phyloP scores from a whole-genome alignment of 1,140 invertebrate genomes.

The Musca vetustissima region DNA sequence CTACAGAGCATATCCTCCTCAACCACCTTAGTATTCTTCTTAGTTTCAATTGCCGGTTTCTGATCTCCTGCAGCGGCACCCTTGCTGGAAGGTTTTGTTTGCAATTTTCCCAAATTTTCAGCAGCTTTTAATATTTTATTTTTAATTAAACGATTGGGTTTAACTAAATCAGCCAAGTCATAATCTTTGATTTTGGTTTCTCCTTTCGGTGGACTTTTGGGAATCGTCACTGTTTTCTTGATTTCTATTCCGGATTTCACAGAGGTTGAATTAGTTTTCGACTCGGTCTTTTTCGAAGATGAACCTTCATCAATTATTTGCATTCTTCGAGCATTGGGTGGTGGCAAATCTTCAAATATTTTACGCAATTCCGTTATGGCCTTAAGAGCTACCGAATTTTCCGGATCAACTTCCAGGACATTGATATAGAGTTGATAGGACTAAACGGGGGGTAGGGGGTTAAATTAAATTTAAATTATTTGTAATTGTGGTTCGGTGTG shows the following conservation, averaged over 20 bases:
- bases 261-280: neutral
- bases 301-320: constrained; percentile 15
- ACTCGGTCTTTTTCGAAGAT: neutral
- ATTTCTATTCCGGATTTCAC: neutral
- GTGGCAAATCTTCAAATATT: constrained; percentile 41
- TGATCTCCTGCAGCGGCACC: too few relatives aligned
- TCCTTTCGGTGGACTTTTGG: neutral
- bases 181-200: constrained; percentile 35
- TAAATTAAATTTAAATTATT: neutral
- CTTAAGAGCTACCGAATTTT: constrained; percentile 54
- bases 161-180: constrained; percentile 47
- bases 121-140: constrained; percentile 44
- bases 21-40: too few relatives aligned
- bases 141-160: constrained; percentile 49
- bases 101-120: constrained; percentile 32
- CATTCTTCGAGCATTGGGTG: constrained; percentile 8
- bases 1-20: too few relatives aligned
- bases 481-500: neutral
- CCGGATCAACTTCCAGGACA: constrained; percentile 53
- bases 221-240: neutral
- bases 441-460: constrained; percentile 25
- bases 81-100: too few relatives aligned
- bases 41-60: too few relatives aligned
- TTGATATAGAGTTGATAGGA: constrained; percentile 46
- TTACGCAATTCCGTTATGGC: constrained; percentile 42